Conservation (phyloP, 2,113 vertebrate genomes). For the Ictalurus punctatus region DNA sequence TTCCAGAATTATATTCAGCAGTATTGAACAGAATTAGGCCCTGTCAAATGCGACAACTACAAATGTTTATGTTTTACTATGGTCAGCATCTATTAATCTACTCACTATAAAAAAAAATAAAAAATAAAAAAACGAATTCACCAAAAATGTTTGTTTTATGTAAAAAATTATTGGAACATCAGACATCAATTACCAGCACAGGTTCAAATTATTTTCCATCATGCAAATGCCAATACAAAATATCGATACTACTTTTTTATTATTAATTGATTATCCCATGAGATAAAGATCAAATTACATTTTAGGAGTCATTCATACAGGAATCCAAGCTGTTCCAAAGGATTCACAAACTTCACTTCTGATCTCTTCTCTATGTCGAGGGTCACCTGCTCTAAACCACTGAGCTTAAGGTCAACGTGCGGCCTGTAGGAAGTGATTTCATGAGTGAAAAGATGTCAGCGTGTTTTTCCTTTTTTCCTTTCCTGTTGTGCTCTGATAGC, state of each 20-base stretch:
- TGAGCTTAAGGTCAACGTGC: slow-evolving; percentile 46
- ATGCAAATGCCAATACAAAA: neutral
- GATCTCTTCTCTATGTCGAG: neutral
- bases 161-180: neutral
- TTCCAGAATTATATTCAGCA: neutral
- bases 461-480: slow-evolving; percentile 73
- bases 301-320: neutral
- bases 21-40: neutral
- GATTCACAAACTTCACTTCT: neutral
- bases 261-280: neutral
- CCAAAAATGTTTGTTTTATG: neutral
- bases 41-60: neutral
- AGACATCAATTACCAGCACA: neutral
- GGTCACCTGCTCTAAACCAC: slow-evolving; percentile 26
- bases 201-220: neutral
- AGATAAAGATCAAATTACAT: neutral
- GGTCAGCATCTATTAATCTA: neutral
- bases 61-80: neutral
- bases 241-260: neutral
- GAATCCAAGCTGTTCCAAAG: neutral
- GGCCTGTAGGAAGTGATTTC: slow-evolving; percentile 77
- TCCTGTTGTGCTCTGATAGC: slow-evolving; percentile 82
- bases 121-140: neutral
- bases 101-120: neutral
- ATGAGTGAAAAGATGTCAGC: slow-evolving; percentile 76